A percentile compares a stretch with the other conserved stretches of the same genome.
phyloP scores from a whole-genome alignment of 1,140 invertebrate species.

The Pogonognathellus flavescens region DNA sequence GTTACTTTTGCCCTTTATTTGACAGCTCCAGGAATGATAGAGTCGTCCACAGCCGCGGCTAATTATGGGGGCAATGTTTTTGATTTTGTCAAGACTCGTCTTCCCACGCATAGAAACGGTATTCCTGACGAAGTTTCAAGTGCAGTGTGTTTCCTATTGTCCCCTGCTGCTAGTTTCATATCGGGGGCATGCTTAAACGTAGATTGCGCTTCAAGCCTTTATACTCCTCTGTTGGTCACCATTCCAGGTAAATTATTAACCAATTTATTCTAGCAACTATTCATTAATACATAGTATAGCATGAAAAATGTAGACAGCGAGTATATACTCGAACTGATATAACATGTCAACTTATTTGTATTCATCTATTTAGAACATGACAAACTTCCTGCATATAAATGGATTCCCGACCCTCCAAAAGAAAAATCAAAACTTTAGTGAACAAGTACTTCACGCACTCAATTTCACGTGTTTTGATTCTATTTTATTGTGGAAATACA shows the following conservation, averaged over 20 bases:
- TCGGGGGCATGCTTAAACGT: constrained; percentile 72
- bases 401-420: constrained; percentile 62
- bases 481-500: no score
- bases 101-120: constrained; percentile 71
- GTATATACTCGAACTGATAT: no score
- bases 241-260: constrained; percentile 60
- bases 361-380: constrained; percentile 63
- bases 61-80: constrained; percentile 72
- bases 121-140: constrained; percentile 72
- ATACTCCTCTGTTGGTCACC: constrained; percentile 52
- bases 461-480: no score
- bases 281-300: no score
- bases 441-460: no score
- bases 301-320: no score
- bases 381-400: constrained; percentile 61
- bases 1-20: constrained; percentile 66
- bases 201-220: constrained; percentile 70
- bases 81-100: constrained; percentile 51
- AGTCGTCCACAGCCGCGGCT: constrained; percentile 71
- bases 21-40: constrained; percentile 68
- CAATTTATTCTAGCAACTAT: background rate
- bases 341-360: background rate
- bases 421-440: background rate
- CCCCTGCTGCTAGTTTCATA: constrained; percentile 72
- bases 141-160: constrained; percentile 72